These are phyloP conservation scores for Riptortus pedestris DNA, from an alignment of 1,140 invertebrate species.

Conservation along the genomic window DNA sequence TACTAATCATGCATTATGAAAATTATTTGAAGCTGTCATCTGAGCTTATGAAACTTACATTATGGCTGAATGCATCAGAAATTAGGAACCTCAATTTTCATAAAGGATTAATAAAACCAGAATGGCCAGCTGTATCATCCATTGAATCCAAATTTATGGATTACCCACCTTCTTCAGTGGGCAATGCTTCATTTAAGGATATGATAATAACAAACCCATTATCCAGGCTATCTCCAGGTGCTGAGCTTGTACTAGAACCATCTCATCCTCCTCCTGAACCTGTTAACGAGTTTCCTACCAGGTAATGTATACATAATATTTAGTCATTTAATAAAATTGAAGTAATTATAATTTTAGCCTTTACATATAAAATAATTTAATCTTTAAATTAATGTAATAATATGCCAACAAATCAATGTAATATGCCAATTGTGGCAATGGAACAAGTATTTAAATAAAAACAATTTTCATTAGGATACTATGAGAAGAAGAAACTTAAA, in stretches of 20 bases:
- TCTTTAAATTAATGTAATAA: too few species aligned
- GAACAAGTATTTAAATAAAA: too few species aligned
- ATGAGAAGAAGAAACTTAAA: too few species aligned
- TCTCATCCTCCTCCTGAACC: conserved; percentile 34
- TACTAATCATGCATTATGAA: conserved; percentile 46
- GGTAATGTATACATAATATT: too few species aligned
- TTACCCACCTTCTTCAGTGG: conserved; percentile 74
- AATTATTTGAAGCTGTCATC: conserved; percentile 45
- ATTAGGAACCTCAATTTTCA: conserved; percentile 41
- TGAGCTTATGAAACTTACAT: conserved; percentile 25
- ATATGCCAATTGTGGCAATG: too few species aligned
- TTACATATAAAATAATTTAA: too few species aligned
- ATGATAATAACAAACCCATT: conserved; percentile 53
- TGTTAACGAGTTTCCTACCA: conserved; percentile 25
- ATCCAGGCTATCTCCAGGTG: conserved; percentile 42
- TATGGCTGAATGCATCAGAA: conserved; percentile 57
- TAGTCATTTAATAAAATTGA: too few species aligned
- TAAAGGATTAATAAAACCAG: conserved; percentile 55
- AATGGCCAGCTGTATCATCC: conserved; percentile 56
- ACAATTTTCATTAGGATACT: too few species aligned
- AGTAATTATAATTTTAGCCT: too few species aligned
- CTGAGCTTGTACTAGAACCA: conserved; percentile 52
- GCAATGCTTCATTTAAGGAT: conserved; percentile 56
- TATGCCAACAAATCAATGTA: too few species aligned
- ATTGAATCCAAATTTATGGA: conserved; percentile 41